Evolutionary conservation across 2,888 invertebrate species (phyloP).

Genomic region (Pristionchus maxplancki): DNA sequence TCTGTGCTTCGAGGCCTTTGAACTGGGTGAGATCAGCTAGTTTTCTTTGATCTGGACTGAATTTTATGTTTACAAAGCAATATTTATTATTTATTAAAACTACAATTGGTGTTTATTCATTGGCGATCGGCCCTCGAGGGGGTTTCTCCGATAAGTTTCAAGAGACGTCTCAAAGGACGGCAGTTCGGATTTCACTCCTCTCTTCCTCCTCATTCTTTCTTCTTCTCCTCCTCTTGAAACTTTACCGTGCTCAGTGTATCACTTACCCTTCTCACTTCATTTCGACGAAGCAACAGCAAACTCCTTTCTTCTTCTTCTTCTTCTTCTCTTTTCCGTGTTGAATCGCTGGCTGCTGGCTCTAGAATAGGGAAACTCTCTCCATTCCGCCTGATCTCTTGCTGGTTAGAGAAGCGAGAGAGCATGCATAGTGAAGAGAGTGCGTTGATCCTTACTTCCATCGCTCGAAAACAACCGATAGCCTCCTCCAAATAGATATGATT

Average conservation of each 20-base stretch:
- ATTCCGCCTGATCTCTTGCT: background rate
- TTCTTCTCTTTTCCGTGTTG: background rate
- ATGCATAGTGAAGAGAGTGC: background rate
- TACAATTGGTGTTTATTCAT: background rate
- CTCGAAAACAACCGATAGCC: background rate
- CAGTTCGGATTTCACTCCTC: conserved; percentile 29
- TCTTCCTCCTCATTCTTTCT: background rate
- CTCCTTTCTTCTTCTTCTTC: background rate
- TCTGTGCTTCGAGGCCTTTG: background rate
- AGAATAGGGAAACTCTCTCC: background rate
- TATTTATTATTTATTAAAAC: background rate
- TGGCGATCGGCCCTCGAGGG: background rate
- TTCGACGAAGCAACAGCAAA: background rate
- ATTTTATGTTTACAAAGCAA: too few relatives aligned
- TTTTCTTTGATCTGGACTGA: background rate
- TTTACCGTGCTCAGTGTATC: conserved; percentile 20
- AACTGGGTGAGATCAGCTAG: background rate
- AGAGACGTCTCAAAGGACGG: conserved; percentile 17
- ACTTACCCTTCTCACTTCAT: conserved; percentile 1
- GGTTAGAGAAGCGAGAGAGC: background rate
- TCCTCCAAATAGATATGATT: background rate
- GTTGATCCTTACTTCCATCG: background rate
- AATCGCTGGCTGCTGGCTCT: background rate
- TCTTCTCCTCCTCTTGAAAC: conserved; percentile 20
- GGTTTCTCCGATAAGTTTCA: background rate